Evolutionary conservation across 2,888 invertebrate species (phyloP), one percentile per base, ranked within the genome.

Genomic region (Cheilosia urbana): DNA sequence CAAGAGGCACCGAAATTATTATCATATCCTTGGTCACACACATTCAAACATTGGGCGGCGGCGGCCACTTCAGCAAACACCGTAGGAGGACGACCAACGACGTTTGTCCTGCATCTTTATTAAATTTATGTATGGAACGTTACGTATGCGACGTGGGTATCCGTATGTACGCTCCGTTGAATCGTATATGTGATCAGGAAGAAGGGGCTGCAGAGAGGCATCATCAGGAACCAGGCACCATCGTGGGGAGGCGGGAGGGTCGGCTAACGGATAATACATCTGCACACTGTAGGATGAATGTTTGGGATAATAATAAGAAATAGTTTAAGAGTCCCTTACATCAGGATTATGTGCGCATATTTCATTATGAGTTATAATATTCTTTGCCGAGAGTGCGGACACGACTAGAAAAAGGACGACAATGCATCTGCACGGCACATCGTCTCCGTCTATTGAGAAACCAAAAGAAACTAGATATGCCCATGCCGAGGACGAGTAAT

Each of bases 221-320:
- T 13, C 21, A 17, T 4, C 3, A 13, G 13, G 2, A 11, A 51
- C 21, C 24, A 7, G 17, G 17, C 27, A n/a, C 45, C 5, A 15
- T 2, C 49, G 4, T n/a, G n/a, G n/a, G n/a, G n/a, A n/a, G 11
- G 1, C 4, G 19, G 13, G 5, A 24, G 2, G 24, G 24, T 24
- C 3, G 66, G 76, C 11, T 37, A 37, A 4, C 13, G 13, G 76
- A 85, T 80, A 76, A 85, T 85, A 80, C 71, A 76, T 76, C 71
- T 65, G 60, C 53, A 76, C 75, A 69, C 76, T 55, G 47, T 17
- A 66, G 45, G 57, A 85, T 85, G 81, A 81, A 85, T 85, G 85
- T 85, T 85, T 85, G 85, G 85, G 81, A 85, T 85, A 85, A 85
- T 85, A 85, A 85, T 85, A 85, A 85, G 85, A 81, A 85, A 85